Conservation (phyloP, 2,113 vertebrate genomes). For the Raja brachyura region DNA sequence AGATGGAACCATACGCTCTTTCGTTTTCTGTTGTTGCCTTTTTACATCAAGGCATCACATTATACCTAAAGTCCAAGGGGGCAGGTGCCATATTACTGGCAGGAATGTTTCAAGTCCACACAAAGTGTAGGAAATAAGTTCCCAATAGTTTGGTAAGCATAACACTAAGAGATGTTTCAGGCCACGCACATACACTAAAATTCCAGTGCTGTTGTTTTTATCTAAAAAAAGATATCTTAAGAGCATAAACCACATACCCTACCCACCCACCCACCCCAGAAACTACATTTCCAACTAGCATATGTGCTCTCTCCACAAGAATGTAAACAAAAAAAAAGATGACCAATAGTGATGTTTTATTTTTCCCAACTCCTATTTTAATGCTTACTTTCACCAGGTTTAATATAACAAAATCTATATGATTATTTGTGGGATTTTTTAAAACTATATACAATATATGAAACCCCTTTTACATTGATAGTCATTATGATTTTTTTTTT, state of each 20-base stretch:
- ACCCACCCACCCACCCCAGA: background rate
- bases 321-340: conserved; percentile 31
- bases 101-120: conserved; percentile 36
- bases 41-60: background rate
- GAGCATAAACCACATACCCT: conserved; percentile 15
- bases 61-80: background rate
- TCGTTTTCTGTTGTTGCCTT: conserved; percentile 46
- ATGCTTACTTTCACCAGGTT: conserved; percentile 25
- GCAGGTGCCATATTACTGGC: conserved; percentile 3
- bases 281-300: conserved; percentile 8
- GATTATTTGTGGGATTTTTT: conserved; percentile 32
- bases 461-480: conserved; percentile 32
- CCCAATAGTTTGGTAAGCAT: conserved; percentile 6
- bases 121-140: conserved; percentile 22
- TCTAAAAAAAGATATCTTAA: conserved; percentile 20
- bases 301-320: conserved; percentile 28
- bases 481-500: conserved; percentile 30
- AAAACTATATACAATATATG: conserved; percentile 35
- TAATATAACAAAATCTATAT: conserved; percentile 36
- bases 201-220: conserved; percentile 29
- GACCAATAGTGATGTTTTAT: background rate
- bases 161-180: conserved; percentile 28
- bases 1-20: conserved; percentile 61
- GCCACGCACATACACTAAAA: conserved; percentile 33
- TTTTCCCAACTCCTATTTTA: conserved; percentile 11